Percentiles rank a stretch among this genome's conserved stretches.
Evolutionary conservation across 2,888 invertebrate species (phyloP).

Genomic region (Scaptomyza parva): DNA sequence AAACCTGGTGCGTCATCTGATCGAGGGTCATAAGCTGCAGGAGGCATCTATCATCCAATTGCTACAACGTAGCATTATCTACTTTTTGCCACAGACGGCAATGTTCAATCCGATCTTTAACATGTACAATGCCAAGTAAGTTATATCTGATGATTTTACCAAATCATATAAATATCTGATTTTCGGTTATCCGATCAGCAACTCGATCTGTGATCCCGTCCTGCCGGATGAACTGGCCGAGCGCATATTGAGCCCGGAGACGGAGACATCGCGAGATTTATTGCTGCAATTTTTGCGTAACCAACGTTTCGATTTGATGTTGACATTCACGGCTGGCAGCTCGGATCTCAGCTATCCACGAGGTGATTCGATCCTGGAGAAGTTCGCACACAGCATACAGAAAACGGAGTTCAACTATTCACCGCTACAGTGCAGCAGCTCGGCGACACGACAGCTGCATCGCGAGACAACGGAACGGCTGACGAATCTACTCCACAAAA

Average conservation of each 20-base stretch:
- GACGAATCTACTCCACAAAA: conserved; percentile 87
- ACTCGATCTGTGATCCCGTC: conserved; percentile 83
- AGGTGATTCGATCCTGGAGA: conserved; percentile 77
- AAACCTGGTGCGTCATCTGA: conserved; percentile 92
- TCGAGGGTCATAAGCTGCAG: conserved; percentile 89
- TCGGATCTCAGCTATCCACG: conserved; percentile 86
- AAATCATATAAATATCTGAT: too few relatives aligned
- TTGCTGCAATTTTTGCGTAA: conserved; percentile 88
- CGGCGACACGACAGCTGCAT: conserved; percentile 72
- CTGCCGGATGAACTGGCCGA: conserved; percentile 88
- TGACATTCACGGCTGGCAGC: conserved; percentile 91
- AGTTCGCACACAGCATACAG: conserved; percentile 80
- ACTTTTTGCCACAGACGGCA: conserved; percentile 89
- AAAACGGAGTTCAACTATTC: conserved; percentile 80
- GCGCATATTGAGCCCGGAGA: conserved; percentile 86
- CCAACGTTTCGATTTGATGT: conserved; percentile 89
- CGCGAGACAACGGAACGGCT: conserved; percentile 85
- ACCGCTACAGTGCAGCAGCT: conserved; percentile 73
- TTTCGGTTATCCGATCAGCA: too few relatives aligned
- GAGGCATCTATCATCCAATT: conserved; percentile 88
- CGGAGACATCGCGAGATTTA: conserved; percentile 81
- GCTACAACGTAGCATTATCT: conserved; percentile 90
- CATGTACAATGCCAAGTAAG: conserved; percentile 81
- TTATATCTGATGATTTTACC: too few relatives aligned
- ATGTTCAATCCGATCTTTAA: conserved; percentile 74